Conservation (phyloP, 2,113 vertebrate species). For the Ramphastos sulfuratus region DNA sequence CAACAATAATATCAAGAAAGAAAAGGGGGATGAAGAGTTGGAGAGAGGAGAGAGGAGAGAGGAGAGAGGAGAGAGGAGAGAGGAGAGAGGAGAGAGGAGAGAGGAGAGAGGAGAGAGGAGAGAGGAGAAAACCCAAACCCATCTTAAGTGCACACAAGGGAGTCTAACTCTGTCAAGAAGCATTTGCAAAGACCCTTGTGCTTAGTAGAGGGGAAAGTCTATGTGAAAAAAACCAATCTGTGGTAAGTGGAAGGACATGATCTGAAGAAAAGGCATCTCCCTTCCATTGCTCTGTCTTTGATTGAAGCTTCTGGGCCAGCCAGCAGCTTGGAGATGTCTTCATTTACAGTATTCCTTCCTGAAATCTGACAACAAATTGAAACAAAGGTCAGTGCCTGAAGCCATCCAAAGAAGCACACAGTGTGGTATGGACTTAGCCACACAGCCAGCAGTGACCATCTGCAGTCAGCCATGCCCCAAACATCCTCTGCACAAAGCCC, state of each 20-base stretch:
- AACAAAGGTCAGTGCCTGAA: not conserved
- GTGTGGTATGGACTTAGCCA: not conserved
- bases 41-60: not conserved
- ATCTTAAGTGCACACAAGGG: not conserved
- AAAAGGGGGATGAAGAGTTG: not conserved
- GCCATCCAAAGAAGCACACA: not conserved
- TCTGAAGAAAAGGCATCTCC: conserved; percentile 26
- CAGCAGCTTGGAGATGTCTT: conserved; percentile 80
- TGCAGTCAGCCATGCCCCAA: not conserved
- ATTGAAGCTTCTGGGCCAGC: conserved; percentile 87
- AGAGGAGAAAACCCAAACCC: conserved; percentile 29
- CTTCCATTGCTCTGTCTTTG: not conserved
- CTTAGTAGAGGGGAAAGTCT: not conserved
- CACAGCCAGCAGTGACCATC: not conserved
- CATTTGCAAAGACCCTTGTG: conserved; percentile 15
- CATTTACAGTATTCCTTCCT: conserved; percentile 91
- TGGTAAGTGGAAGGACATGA: not conserved
- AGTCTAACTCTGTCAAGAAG: conserved; percentile 36
- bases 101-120: not conserved
- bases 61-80: not conserved
- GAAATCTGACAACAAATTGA: conserved; percentile 81
- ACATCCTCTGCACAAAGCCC: not conserved
- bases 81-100: no score
- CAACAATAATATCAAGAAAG: conserved; percentile 36
- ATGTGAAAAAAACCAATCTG: not conserved